Conservation (phyloP, 1,140 invertebrate species). For the Procambarus virginalis region DNA sequence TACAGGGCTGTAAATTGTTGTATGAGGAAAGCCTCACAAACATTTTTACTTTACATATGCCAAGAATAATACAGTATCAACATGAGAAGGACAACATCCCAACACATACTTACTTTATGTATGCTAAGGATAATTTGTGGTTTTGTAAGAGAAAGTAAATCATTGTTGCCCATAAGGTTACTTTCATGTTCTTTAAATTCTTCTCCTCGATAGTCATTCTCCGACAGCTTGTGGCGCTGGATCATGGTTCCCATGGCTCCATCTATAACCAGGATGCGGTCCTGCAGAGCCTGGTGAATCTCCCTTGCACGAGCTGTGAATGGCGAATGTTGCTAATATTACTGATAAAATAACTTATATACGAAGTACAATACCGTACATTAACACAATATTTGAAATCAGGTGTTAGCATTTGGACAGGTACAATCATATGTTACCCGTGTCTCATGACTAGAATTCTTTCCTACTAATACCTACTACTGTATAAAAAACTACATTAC, state of each 20-base stretch:
- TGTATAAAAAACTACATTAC: no score
- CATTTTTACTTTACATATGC: neutral
- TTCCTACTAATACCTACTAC: no score
- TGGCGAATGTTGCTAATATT: no score
- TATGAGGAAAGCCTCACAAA: no score
- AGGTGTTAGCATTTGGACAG: no score
- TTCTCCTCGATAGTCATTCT: slow-evolving; percentile 77
- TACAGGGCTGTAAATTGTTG: no score
- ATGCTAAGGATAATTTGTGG: slow-evolving; percentile 68
- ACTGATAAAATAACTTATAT: no score
- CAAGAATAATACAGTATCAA: no score
- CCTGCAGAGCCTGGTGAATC: slow-evolving; percentile 71
- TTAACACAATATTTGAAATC: no score
- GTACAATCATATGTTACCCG: no score
- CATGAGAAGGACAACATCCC: neutral
- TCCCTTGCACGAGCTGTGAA: slow-evolving; percentile 64
- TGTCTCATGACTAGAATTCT: no score
- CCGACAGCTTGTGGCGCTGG: slow-evolving; percentile 77
- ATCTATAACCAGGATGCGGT: slow-evolving; percentile 79
- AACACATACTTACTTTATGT: slow-evolving; percentile 58
- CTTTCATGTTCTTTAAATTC: slow-evolving; percentile 76
- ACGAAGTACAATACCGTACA: no score
- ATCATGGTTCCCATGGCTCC: slow-evolving; percentile 83
- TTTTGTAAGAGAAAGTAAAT: slow-evolving; percentile 77
- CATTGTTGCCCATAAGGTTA: slow-evolving; percentile 80